Base-by-base conservation (phyloP, 2,797 vertebrate genomes). In the Myripristis murdjan region DNA sequence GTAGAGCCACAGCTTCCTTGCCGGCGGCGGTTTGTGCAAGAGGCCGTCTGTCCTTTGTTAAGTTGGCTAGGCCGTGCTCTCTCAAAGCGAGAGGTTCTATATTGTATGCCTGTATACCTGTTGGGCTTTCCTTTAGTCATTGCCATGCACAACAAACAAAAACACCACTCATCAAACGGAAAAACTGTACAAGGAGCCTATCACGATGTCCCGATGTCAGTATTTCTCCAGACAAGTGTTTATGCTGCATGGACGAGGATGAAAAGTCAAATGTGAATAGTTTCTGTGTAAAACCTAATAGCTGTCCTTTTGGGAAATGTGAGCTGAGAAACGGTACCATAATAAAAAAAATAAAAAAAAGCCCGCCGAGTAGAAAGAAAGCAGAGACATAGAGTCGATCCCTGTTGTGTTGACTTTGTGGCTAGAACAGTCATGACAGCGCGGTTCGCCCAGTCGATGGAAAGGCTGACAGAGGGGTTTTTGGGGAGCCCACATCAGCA, bases 401-500 rank as follows among this genome's bases (percentile, higher is more conserved):
- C 33, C 54, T 14, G 24, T 81, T 75, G 64, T 81, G 86, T 79
- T 61, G 71, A 65, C 66, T 67, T 62, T 48, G 85, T 64, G 18
- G 77, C 71, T 22, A 64, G 84, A 82, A 79, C 87, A 75, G 75
- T 47, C 53, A 43, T 55, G 73, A 79, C 69, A 28, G 63, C 28
- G 67, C 18, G 78, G 82, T 75, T 77, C 64, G 77, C 67, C 64
- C 0, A 71, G n/a, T 1, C 43, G 67, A 58, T 70, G 73, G 86
- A 89, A 90, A 87, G 76, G 74, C 83, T 92, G 89, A 91, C 73
- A 2, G 70, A 62, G 74, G 60, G 71, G 61, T 67, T 82, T 84
- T 70, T 1, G 3, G 2, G 54, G 67, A 82, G 57, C 63, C 77
- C 76, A 78, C 75, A 75, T 89, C 59, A 84, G 64, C 72, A 44